phyloP scores from a whole-genome alignment of 2,888 invertebrate species.

The Caenorhabditis afra region DNA sequence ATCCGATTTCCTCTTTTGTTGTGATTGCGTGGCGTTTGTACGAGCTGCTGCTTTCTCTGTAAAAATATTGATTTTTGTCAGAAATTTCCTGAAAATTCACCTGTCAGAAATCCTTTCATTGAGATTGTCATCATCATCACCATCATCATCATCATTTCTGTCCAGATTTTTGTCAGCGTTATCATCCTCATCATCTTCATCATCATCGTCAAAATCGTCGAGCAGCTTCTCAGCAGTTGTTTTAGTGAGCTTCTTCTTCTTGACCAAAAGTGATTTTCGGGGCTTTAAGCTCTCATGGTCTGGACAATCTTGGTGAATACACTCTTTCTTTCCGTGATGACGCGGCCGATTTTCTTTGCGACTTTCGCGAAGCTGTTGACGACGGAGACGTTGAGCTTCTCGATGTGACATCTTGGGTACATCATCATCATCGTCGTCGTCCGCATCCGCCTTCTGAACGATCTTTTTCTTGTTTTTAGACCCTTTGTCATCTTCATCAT shows the following conservation, averaged over 20 bases:
- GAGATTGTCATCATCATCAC: slow-evolving; percentile 43
- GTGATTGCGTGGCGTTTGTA: slow-evolving; percentile 78
- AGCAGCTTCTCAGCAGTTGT: slow-evolving; percentile 26
- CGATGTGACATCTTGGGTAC: slow-evolving; percentile 31
- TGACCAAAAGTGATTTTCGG: slow-evolving; percentile 46
- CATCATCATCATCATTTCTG: slow-evolving; percentile 42
- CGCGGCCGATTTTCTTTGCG: slow-evolving; percentile 28
- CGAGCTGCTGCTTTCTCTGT: slow-evolving; percentile 59
- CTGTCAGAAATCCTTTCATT: slow-evolving; percentile 28
- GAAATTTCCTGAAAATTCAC: background rate
- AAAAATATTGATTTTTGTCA: slow-evolving; percentile 1
- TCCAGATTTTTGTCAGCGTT: slow-evolving; percentile 34
- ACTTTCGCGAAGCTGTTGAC: slow-evolving; percentile 35
- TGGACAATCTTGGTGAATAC: slow-evolving; percentile 50
- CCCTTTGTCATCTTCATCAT: slow-evolving; percentile 34
- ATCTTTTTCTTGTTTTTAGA: slow-evolving; percentile 27
- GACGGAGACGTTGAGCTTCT: slow-evolving; percentile 45
- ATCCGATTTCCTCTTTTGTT: slow-evolving; percentile 75
- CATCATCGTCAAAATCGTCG: slow-evolving; percentile 53
- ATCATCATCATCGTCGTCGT: slow-evolving; percentile 30
- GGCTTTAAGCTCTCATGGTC: slow-evolving; percentile 40
- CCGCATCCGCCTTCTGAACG: slow-evolving; percentile 24
- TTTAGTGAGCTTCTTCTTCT: slow-evolving; percentile 36
- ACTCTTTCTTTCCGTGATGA: slow-evolving; percentile 28
- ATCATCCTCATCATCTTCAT: slow-evolving; percentile 64